These are phyloP conservation scores for Zygothrica quintamaculata DNA, from an alignment of 2,888 invertebrate species.

Conservation along the genomic window DNA sequence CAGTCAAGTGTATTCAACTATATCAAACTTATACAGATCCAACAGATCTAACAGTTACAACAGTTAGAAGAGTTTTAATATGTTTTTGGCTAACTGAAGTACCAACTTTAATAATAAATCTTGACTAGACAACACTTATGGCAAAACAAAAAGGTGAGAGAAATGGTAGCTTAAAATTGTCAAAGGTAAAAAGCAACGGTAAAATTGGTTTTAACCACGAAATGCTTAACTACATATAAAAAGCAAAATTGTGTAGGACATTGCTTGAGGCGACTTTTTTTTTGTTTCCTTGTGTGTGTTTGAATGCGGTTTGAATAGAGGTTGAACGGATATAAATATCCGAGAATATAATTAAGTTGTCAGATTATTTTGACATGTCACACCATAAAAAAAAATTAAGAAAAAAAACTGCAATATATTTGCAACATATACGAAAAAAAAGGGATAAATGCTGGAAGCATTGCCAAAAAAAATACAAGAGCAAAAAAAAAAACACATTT, in stretches of 20 bases:
- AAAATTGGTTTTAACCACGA: slow-evolving; percentile 78
- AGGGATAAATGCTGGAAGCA: slow-evolving; percentile 49
- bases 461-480: slow-evolving; percentile 44
- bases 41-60: too few relatives aligned
- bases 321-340: slow-evolving; percentile 59
- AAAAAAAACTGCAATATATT: slow-evolving; percentile 41
- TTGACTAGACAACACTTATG: slow-evolving; percentile 41
- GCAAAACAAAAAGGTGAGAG: slow-evolving; percentile 22
- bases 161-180: slow-evolving; percentile 61
- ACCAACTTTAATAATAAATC: not conserved
- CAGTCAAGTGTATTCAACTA: too few relatives aligned
- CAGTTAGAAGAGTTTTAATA: too few relatives aligned
- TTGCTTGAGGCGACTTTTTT: slow-evolving; percentile 28
- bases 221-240: slow-evolving; percentile 69
- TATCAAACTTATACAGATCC: too few relatives aligned
- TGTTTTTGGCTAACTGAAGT: too few relatives aligned
- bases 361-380: slow-evolving; percentile 83
- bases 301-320: slow-evolving; percentile 9
- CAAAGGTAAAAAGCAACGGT: slow-evolving; percentile 31
- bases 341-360: slow-evolving; percentile 83
- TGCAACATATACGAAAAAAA: slow-evolving; percentile 40
- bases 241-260: slow-evolving; percentile 55
- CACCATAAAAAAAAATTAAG: slow-evolving; percentile 57
- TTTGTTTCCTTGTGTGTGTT: slow-evolving; percentile 21
- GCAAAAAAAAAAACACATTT: too few relatives aligned